Base-by-base conservation (phyloP, 2,113 vertebrate genomes). In the Puntigrus tetrazona region DNA sequence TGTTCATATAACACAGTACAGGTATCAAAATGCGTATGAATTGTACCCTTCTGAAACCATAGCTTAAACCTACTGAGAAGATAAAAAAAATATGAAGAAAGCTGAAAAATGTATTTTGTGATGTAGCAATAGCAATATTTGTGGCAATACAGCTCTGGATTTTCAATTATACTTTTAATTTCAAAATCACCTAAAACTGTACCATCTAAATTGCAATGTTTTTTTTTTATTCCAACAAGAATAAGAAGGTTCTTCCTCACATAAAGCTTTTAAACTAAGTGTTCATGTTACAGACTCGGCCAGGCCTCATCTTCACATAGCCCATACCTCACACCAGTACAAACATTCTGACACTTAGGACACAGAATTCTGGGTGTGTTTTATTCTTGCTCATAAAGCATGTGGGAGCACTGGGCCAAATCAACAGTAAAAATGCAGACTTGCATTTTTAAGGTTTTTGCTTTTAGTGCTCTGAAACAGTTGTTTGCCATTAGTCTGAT, bases 341-440 rank as follows among this genome's bases (percentile, higher is more conserved):
- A 78, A 61, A 78, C 36, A 78, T 61, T 78, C n/a, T 41, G 55
- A 63, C 34, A 78, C 55, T 43, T 16, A 57, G 27, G 41, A 47
- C 72, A 50, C 36, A 59, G 27, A n/a, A 57, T 22, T 78, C 76
- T 25, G 27, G 16, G 31, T 41, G 50, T 38, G 52, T 57, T 38
- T 78, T 43, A 14, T 63, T 79, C 36, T 61, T 14, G 43, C 57
- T 63, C 36, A 43, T 14, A 43, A 22, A 38, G 52, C 36, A 34
- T 2, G 34, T 9, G 11, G 22, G 55, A 43, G 20, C 34, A 25
- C 36, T 38, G 31, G 34, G 31, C 50, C 38, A 73, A 57, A 73
- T n/a, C n/a, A n/a, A n/a, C n/a, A n/a, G n/a, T n/a, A n/a, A 72
- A 73, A 43, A 73, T 27, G 11, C 69, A 72, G 29, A 41, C n/a